phyloP scores from a whole-genome alignment of 2,113 vertebrate species.

The Cettia cetti region DNA sequence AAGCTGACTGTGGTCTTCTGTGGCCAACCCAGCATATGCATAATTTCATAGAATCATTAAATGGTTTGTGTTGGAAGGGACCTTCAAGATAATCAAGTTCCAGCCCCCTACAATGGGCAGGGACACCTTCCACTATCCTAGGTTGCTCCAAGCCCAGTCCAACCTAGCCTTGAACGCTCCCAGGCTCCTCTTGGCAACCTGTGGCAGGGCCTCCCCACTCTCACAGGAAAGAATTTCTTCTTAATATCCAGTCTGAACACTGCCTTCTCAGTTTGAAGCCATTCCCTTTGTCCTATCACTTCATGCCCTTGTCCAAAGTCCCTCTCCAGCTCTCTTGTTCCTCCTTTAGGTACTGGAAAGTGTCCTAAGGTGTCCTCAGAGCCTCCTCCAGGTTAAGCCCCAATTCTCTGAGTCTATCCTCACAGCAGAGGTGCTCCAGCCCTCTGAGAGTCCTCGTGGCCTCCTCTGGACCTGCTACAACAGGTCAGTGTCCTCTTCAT shows the following conservation, averaged over 20 bases:
- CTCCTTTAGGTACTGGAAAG: background rate
- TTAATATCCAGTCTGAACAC: background rate
- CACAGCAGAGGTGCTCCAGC: background rate
- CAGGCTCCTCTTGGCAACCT: background rate
- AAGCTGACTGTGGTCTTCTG: background rate
- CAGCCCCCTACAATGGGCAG: background rate
- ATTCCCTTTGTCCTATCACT: background rate
- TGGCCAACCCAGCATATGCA: background rate
- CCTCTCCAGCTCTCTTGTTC: background rate
- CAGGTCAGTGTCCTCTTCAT: background rate
- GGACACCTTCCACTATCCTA: accelerated
- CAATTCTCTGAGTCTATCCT: background rate
- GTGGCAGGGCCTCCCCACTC: background rate
- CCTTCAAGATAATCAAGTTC: background rate
- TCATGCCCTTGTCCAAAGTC: background rate
- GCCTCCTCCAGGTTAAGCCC: background rate
- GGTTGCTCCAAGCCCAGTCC: background rate
- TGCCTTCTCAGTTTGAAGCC: background rate
- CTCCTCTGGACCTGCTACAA: background rate
- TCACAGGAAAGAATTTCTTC: background rate
- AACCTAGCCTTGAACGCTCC: background rate
- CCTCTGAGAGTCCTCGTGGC: background rate
- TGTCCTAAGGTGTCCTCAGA: background rate
- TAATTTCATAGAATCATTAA: background rate
- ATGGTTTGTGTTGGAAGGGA: background rate